phyloP scores from a whole-genome alignment of 2,113 vertebrate genomes.

The Nanger granti region DNA sequence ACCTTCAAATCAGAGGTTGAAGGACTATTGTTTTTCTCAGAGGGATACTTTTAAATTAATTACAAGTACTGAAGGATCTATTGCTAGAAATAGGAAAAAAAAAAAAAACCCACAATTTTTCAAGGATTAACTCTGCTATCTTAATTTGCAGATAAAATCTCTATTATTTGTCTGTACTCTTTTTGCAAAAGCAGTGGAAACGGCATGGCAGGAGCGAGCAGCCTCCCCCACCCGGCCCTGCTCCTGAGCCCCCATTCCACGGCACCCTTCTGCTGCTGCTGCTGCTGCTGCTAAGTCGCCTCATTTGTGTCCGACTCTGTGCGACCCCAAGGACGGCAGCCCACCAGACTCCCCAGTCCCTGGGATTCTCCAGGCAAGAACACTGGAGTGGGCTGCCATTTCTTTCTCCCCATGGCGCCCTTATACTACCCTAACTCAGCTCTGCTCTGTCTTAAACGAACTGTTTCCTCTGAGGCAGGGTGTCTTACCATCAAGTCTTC shows the following conservation, averaged over 20 bases:
- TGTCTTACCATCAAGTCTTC: neutral
- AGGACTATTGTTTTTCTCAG: neutral
- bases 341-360: too few relatives aligned
- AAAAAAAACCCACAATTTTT: neutral
- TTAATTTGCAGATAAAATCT: neutral
- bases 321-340: fast-evolving
- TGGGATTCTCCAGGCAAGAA: too few relatives aligned
- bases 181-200: neutral
- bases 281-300: too few relatives aligned
- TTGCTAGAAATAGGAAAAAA: neutral
- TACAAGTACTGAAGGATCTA: neutral
- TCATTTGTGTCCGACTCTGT: too few relatives aligned
- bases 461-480: neutral
- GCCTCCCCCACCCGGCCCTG: fast-evolving
- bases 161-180: too few relatives aligned
- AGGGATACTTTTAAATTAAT: neutral
- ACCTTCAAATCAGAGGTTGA: neutral
- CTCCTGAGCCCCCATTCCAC: neutral
- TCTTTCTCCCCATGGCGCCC: too few relatives aligned
- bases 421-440: neutral
- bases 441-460: neutral
- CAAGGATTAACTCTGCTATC: neutral
- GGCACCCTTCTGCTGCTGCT: too few relatives aligned
- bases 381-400: too few relatives aligned
- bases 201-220: fast-evolving